Conservation (phyloP, 2,113 vertebrate species). For the Nannobrachium achirus region DNA sequence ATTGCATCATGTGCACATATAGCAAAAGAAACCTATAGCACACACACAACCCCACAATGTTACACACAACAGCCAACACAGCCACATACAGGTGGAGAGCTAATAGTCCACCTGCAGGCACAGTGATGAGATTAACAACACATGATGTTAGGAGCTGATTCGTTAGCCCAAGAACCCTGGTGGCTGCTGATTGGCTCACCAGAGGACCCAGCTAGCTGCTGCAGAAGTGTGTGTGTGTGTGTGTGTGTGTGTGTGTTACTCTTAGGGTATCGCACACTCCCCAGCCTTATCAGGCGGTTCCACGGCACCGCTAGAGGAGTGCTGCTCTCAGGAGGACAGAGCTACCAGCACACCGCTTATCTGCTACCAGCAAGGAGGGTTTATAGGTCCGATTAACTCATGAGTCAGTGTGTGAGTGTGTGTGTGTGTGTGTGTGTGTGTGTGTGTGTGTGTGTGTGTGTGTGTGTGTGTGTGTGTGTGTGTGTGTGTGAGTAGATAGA, state of each 20-base stretch:
- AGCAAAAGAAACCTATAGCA: too few relatives aligned
- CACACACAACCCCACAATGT: too few relatives aligned
- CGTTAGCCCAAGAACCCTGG: conserved; percentile 58
- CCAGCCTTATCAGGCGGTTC: conserved; percentile 77
- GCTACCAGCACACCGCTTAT: conserved; percentile 75
- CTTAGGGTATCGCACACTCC: conserved; percentile 64
- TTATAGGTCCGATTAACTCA: conserved; percentile 77
- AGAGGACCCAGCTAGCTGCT: conserved; percentile 48
- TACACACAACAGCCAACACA: background rate
- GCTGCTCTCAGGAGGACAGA: conserved; percentile 75
- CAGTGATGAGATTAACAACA: conserved; percentile 69
- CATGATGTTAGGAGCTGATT: conserved; percentile 63
- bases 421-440: conserved; percentile 24
- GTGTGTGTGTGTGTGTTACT: background rate
- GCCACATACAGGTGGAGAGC: background rate
- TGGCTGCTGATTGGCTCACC: conserved; percentile 49
- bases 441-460: conserved; percentile 15
- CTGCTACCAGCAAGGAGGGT: conserved; percentile 75
- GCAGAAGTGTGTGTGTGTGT: conserved; percentile 4
- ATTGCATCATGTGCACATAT: too few relatives aligned
- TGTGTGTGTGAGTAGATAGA: conserved; percentile 10
- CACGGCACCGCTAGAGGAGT: conserved; percentile 75
- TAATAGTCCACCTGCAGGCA: conserved; percentile 55
- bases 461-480: conserved; percentile 17
- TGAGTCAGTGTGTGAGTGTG: conserved; percentile 45